phyloP scores from a whole-genome alignment of 1,140 invertebrate species.

The Gonatopus flavifemur region DNA sequence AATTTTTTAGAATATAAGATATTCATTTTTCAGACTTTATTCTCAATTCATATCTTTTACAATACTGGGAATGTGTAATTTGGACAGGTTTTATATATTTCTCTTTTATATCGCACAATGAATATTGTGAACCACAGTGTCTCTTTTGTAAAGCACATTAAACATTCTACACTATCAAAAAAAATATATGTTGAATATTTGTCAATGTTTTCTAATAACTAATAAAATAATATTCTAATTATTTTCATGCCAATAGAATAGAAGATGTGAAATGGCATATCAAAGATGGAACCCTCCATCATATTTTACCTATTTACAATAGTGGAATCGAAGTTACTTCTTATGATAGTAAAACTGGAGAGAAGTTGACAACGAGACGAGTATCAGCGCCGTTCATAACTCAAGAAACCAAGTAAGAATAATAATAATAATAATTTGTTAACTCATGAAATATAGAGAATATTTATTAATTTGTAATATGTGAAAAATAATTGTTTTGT shows the following conservation, averaged over 20 bases:
- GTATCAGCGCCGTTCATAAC: constrained; percentile 67
- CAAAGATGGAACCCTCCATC: constrained; percentile 65
- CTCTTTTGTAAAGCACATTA: neutral
- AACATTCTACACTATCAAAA: neutral
- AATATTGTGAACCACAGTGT: constrained; percentile 4
- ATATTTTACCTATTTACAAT: constrained; percentile 66
- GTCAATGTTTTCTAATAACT: constrained; percentile 9
- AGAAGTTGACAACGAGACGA: constrained; percentile 63
- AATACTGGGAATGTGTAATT: constrained; percentile 48
- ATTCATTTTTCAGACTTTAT: constrained; percentile 49
- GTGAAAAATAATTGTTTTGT: constrained; percentile 11
- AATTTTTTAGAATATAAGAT: constrained; percentile 1
- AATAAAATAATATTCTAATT: constrained; percentile 7
- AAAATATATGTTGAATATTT: constrained; percentile 6
- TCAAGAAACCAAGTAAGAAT: constrained; percentile 58
- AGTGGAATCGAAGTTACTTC: constrained; percentile 71
- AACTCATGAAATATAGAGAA: constrained; percentile 2
- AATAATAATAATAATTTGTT: constrained; percentile 4
- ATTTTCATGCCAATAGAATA: constrained; percentile 32
- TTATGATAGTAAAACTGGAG: constrained; percentile 69
- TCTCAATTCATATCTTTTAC: constrained; percentile 56
- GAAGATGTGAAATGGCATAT: constrained; percentile 64
- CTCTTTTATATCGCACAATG: neutral
- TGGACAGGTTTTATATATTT: constrained; percentile 46
- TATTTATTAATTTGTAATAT: constrained; percentile 5